Evolutionary conservation across 1,140 invertebrate species (phyloP), one percentile per base, ranked within the genome.

Genomic region (Pogonus chalceus): DNA sequence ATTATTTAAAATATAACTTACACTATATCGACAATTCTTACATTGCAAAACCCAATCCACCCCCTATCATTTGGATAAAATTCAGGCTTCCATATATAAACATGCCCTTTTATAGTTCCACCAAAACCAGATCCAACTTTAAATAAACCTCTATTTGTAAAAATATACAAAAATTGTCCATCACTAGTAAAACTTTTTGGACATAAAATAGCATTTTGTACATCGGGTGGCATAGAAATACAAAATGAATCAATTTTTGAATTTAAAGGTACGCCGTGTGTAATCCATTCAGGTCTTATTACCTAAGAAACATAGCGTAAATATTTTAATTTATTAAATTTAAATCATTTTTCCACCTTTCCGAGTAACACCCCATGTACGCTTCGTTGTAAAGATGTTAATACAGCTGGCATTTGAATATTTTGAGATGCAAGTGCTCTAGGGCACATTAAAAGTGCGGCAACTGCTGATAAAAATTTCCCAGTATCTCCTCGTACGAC

Each of bases 401-500:
- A 72, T 14, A 96, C 91, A 49, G 79, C 79, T 54, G 93, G 92
- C 72, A 96, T 83, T 87, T 84, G 79, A 51, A 93, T 84, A 68
- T 85, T 83, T 74, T 93, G 90, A 50, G 82, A 73, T 21, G 87
- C 81, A 26, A 92, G 72, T 46, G 80, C 76, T 62, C 83, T 75
- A 4, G 87, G 80, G 56, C 86, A 91, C 88, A 95, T 96, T 12
- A 96, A 76, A 58, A 96, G 76, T 23, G 90, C 87, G 16, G 88
- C 83, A 23, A 92, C 81, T 14, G 94, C 90, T 65, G 84, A 83
- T 0, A 97, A 75, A 60, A 93, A 82, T 66, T 92, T 89, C 23
- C 91, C 90, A n/a, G 92, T 93, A 65, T 96, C 90, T 1, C 93
- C 93, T 53, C 89, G 74, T 1, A 92, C 92, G n/a, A 96, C 86